Conservation (phyloP, 2,888 invertebrate species). For the Thyatira batis region DNA sequence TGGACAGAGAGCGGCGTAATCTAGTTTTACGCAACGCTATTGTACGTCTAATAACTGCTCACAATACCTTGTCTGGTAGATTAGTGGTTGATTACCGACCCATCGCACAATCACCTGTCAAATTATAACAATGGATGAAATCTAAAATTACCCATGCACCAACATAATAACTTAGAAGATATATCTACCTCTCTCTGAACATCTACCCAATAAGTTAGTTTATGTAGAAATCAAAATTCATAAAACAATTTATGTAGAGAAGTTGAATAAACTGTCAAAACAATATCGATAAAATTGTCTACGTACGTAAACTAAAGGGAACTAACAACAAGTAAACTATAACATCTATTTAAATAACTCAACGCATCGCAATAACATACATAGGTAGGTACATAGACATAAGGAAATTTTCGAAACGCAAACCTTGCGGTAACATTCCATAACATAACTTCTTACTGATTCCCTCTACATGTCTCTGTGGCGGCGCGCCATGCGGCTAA, state of each 20-base stretch:
- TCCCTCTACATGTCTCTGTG: constrained; percentile 64
- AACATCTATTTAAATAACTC: neutral
- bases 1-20: constrained; percentile 54
- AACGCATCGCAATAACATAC: neutral
- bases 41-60: constrained; percentile 46
- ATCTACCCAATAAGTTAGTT: neutral
- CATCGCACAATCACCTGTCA: constrained; percentile 51
- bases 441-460: constrained; percentile 60
- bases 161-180: neutral
- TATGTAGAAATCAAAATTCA: neutral
- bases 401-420: constrained; percentile 33
- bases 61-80: constrained; percentile 32
- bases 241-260: no score
- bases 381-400: neutral
- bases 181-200: no score
- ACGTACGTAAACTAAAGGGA: neutral
- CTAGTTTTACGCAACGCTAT: constrained; percentile 76
- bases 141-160: constrained; percentile 21
- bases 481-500: constrained; percentile 73
- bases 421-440: constrained; percentile 54
- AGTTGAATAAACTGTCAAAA: neutral
- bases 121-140: constrained; percentile 47
- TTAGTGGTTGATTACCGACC: constrained; percentile 52
- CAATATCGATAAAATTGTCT: neutral
- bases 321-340: neutral